phyloP scores from a whole-genome alignment of 2,888 invertebrate genomes.

The Tetramorium bicarinatum region DNA sequence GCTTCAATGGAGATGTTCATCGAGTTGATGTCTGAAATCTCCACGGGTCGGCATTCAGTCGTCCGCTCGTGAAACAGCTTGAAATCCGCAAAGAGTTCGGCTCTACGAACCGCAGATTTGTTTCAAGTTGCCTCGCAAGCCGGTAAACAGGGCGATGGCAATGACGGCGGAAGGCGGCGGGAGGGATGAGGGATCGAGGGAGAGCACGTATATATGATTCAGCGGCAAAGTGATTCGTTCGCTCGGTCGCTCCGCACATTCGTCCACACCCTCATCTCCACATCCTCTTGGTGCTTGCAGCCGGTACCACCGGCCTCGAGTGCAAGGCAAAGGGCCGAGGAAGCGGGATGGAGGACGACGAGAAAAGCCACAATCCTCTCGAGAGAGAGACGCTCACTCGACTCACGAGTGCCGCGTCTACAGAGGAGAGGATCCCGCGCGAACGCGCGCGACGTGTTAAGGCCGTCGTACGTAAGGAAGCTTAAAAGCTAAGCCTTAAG shows the following conservation, averaged over 20 bases:
- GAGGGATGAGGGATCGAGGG: background rate
- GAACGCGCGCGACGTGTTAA: constrained; percentile 74
- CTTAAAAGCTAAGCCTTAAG: constrained; percentile 75
- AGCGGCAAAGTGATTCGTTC: constrained; percentile 65
- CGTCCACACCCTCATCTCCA: constrained; percentile 37
- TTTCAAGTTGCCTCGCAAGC: constrained; percentile 43
- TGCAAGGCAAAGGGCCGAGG: constrained; percentile 64
- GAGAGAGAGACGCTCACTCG: constrained; percentile 72
- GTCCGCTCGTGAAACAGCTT: constrained; percentile 26
- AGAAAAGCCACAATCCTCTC: constrained; percentile 76
- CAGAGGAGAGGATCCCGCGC: constrained; percentile 70
- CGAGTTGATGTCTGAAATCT: constrained; percentile 45
- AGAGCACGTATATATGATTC: constrained; percentile 61
- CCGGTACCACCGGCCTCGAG: constrained; percentile 64
- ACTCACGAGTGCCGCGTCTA: constrained; percentile 68
- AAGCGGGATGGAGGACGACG: constrained; percentile 41
- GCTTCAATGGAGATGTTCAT: constrained; percentile 59
- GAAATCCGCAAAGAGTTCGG: constrained; percentile 43
- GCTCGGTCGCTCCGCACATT: constrained; percentile 41
- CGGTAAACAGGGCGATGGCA: constrained; percentile 61
- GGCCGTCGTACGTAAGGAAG: constrained; percentile 73
- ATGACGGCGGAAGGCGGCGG: background rate
- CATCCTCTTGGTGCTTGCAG: constrained; percentile 26
- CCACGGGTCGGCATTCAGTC: constrained; percentile 21
- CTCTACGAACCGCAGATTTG: constrained; percentile 46